These are phyloP conservation scores for Numida meleagris DNA, from an alignment of 2,113 vertebrate genomes.

Conservation along the genomic window DNA sequence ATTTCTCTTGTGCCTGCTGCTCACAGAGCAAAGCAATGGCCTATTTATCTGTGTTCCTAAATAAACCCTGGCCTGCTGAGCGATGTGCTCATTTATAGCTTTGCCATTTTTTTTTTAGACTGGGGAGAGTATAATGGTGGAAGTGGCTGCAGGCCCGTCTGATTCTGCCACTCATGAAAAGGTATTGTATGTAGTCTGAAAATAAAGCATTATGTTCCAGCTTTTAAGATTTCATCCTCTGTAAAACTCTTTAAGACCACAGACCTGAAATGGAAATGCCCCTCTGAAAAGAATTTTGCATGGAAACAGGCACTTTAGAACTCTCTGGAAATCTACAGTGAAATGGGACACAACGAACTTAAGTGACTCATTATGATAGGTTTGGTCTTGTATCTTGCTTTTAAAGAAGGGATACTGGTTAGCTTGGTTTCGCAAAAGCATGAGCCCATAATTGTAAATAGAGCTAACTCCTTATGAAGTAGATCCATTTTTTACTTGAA, in stretches of 20 bases:
- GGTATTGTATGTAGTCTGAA: conserved; percentile 71
- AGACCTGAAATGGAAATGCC: neutral
- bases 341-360: neutral
- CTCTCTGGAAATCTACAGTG: neutral
- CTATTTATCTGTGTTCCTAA: neutral
- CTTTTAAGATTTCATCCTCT: neutral
- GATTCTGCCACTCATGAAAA: conserved; percentile 93
- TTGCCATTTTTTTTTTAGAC: conserved; percentile 73
- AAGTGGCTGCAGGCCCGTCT: conserved; percentile 92
- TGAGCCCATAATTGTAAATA: neutral
- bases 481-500: neutral
- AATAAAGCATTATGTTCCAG: neutral
- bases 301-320: neutral
- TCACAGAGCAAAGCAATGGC: neutral
- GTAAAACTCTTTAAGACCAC: neutral
- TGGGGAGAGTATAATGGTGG: conserved; percentile 96
- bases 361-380: neutral
- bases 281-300: neutral
- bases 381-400: neutral
- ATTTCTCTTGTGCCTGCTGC: neutral
- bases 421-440: neutral
- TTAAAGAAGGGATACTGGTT: neutral
- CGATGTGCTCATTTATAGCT: neutral
- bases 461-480: neutral
- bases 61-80: neutral